These are phyloP conservation scores for Drosophila paramelanica DNA, from an alignment of 2,888 invertebrate species.

Conservation along the genomic window DNA sequence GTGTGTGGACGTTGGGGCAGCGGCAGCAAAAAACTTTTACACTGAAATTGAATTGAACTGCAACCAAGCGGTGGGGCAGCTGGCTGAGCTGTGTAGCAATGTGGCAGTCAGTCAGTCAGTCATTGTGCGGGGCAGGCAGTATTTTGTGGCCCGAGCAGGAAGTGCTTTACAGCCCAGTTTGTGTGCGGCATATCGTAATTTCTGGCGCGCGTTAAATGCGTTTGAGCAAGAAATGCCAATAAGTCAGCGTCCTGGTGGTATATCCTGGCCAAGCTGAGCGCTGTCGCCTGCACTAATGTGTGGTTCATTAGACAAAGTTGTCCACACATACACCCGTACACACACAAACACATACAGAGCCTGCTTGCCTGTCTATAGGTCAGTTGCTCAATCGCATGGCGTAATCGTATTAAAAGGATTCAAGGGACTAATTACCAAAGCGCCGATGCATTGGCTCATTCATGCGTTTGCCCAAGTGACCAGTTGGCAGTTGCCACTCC, in stretches of 20 bases:
- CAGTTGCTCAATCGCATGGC: slow-evolving; percentile 41
- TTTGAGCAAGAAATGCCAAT: slow-evolving; percentile 64
- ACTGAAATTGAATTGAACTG: slow-evolving; percentile 73
- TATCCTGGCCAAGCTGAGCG: slow-evolving; percentile 12
- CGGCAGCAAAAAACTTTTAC: slow-evolving; percentile 36
- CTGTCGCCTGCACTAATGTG: slow-evolving; percentile 70
- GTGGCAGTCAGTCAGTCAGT: slow-evolving; percentile 9
- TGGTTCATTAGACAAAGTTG: slow-evolving; percentile 79
- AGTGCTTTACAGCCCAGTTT: background rate
- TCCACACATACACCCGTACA: slow-evolving; percentile 48
- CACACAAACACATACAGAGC: background rate
- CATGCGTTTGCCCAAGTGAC: slow-evolving; percentile 29
- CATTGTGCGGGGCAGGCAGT: background rate
- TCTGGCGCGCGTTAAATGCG: slow-evolving; percentile 57
- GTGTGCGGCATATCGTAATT: slow-evolving; percentile 33
- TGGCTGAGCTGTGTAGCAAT: too few relatives aligned
- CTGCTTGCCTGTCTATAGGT: slow-evolving; percentile 30
- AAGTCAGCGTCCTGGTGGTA: slow-evolving; percentile 56
- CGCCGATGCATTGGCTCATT: slow-evolving; percentile 33
- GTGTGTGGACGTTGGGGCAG: too few relatives aligned
- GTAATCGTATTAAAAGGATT: slow-evolving; percentile 79
- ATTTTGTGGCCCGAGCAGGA: too few relatives aligned
- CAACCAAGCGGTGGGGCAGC: slow-evolving; percentile 19
- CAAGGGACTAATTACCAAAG: slow-evolving; percentile 76
- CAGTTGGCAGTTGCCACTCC: slow-evolving; percentile 18